Evolutionary conservation across 2,888 invertebrate species (phyloP).

Genomic region (Hirtodrosophila alboralis): DNA sequence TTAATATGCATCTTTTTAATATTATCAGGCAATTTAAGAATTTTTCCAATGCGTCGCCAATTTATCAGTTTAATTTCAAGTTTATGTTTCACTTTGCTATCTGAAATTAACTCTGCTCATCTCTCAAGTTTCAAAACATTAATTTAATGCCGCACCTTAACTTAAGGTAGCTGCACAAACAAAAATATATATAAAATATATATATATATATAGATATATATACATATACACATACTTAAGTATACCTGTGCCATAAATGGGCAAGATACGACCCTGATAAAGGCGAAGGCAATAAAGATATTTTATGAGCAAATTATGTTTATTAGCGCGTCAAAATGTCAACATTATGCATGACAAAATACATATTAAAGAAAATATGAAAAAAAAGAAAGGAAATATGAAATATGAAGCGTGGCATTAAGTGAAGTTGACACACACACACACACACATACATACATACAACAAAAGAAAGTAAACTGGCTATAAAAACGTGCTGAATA

Average conservation of each 20-base stretch:
- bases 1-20: too few species aligned
- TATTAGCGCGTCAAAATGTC: constrained; percentile 79
- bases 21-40: constrained; percentile 2
- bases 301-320: constrained; percentile 78
- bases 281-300: constrained; percentile 71
- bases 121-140: constrained; percentile 26
- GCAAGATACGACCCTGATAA: constrained; percentile 57
- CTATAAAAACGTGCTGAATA: constrained; percentile 39
- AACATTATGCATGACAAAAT: constrained; percentile 72
- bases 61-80: constrained; percentile 43
- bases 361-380: constrained; percentile 60
- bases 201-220: constrained; percentile 6
- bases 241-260: constrained; percentile 52
- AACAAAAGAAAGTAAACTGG: constrained; percentile 6
- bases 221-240: constrained; percentile 19
- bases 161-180: constrained; percentile 25
- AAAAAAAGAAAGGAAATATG: too few species aligned
- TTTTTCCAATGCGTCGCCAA: constrained; percentile 2
- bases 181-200: constrained; percentile 16
- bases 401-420: constrained; percentile 54
- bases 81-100: constrained; percentile 53
- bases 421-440: constrained; percentile 23
- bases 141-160: constrained; percentile 50
- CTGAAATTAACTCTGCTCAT: constrained; percentile 41
- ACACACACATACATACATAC: constrained; percentile 10